Base-by-base conservation (phyloP, 2,797 vertebrate species). In the Cirrhinus molitorella region DNA sequence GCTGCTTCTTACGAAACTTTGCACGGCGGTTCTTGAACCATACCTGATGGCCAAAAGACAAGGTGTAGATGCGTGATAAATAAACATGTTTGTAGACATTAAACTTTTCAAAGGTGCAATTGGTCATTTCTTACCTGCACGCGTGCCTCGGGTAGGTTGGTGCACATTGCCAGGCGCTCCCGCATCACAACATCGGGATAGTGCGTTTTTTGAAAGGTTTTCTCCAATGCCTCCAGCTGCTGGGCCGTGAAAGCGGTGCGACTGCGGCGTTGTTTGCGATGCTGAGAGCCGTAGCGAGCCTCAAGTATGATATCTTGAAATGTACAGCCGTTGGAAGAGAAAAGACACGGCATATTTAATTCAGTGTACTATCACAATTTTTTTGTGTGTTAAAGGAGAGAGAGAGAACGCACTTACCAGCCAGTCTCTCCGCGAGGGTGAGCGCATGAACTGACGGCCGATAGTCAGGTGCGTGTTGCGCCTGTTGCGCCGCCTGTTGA, bases 271-370 rank as follows among this genome's bases (percentile, higher is more conserved):
- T 99, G 98, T 89, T 99, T 99, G 90, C 98, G 97, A 90, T 99
- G 98, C 94, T 95, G 97, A 67, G 98, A 99, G 88, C 98, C 98
- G 93, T 99, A 99, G 87, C 98, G 98, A 94, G 98, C 98, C 96
- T 99, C 98, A 91, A 99, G 96, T 94, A 99, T 99, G 94, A 99
- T 99, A 96, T 99, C 98, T 99, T 97, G 96, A 97, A 99, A 98
- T 96, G 97, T 96, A 94, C 97, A 98, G 96, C 97, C 98, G 97
- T 98, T 99, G 96, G 95, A 97, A 94, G 92, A 94, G 92, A 97
- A 83, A 86, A 89, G 81, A 88, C 89, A 94, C 93, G 96, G 95
- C 93, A 93, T 93, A 94, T 98, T 98, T 97, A 98, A 97, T 97
- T 96, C 94, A 93, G 91, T 86, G 80, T 9, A 65, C 80, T 31